A percentile compares a stretch with the other conserved stretches of the same genome.
Evolutionary conservation across 2,113 vertebrate genomes (phyloP).

Genomic region (Antigone vipio): DNA sequence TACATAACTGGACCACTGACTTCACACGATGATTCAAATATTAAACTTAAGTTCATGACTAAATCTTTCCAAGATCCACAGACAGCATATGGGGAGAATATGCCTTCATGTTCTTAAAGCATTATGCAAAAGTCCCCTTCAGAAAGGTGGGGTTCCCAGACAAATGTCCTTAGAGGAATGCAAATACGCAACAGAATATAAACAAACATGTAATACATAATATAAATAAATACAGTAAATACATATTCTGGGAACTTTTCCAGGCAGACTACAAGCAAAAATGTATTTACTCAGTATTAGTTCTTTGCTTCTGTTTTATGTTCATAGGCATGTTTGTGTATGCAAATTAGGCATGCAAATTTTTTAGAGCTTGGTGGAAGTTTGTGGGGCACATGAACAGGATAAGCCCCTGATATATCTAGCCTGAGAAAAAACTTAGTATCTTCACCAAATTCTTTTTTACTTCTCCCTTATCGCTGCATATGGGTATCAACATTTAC

Average conservation of each 20-base stretch:
- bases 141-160: background rate
- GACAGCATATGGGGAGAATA: background rate
- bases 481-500: background rate
- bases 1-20: background rate
- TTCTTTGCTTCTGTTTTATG: background rate
- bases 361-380: rapidly evolving
- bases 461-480: background rate
- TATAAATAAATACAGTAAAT: background rate
- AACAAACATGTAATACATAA: background rate
- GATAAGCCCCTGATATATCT: background rate
- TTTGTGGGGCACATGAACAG: rapidly evolving
- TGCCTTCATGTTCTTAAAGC: background rate
- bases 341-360: background rate
- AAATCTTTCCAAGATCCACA: background rate
- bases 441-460: background rate
- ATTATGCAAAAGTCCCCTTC: background rate
- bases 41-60: background rate
- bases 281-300: background rate
- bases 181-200: background rate
- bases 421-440: background rate
- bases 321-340: background rate
- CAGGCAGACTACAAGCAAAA: background rate
- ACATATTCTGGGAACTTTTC: background rate
- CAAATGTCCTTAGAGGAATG: background rate
- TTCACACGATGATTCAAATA: background rate